Percentiles rank a stretch among this genome's conserved stretches.
phyloP scores from a whole-genome alignment of 2,888 invertebrate species.

The Cremastinae sp. region DNA sequence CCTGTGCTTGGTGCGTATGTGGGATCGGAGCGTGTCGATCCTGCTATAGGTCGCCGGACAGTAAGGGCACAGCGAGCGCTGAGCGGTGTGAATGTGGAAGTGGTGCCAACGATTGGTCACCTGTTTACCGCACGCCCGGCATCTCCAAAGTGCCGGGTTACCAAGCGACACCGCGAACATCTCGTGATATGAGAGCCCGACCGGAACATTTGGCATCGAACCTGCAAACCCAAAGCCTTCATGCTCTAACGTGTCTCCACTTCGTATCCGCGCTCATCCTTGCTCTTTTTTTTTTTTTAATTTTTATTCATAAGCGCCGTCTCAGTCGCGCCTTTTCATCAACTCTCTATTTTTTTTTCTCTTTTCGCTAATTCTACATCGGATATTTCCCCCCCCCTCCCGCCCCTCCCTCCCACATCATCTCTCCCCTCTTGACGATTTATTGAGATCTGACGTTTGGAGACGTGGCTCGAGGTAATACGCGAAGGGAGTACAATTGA shows the following conservation, averaged over 20 bases:
- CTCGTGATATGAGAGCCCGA: slow-evolving; percentile 88
- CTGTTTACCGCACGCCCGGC: slow-evolving; percentile 91
- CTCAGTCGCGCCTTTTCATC: slow-evolving; percentile 23
- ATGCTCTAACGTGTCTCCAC: slow-evolving; percentile 67
- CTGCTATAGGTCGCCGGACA: slow-evolving; percentile 94
- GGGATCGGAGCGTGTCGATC: slow-evolving; percentile 92
- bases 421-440: too few species aligned
- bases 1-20: slow-evolving; percentile 89
- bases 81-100: slow-evolving; percentile 91
- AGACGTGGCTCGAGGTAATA: too few species aligned
- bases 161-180: slow-evolving; percentile 89
- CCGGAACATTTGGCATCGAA: slow-evolving; percentile 76
- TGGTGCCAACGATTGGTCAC: slow-evolving; percentile 94
- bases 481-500: too few species aligned
- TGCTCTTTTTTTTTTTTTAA: slow-evolving; percentile 15
- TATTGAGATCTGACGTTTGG: too few species aligned
- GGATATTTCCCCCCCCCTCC: not conserved
- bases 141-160: slow-evolving; percentile 89
- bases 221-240: slow-evolving; percentile 78
- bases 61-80: slow-evolving; percentile 90
- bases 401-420: too few species aligned
- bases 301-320: slow-evolving; percentile 30
- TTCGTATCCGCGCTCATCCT: slow-evolving; percentile 46
- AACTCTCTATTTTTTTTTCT: slow-evolving; percentile 17
- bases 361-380: slow-evolving; percentile 6